Conservation (phyloP, 92 coral and sea anemone genomes). For the Desmophyllum pertusum region DNA sequence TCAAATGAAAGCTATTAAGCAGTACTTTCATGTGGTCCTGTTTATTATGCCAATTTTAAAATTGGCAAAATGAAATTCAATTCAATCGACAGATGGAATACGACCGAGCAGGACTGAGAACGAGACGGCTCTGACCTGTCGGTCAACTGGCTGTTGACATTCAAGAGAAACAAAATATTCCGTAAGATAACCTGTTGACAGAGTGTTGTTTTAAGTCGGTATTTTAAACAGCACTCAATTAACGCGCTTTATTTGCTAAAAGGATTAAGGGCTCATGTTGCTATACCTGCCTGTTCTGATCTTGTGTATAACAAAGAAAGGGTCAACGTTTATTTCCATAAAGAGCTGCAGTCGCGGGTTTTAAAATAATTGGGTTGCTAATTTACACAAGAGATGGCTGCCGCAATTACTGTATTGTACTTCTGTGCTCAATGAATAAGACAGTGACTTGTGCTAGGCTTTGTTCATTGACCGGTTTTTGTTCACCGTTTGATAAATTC, state of each 20-base stretch:
- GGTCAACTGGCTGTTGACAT: not conserved
- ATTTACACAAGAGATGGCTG: not conserved
- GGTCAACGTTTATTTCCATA: not conserved
- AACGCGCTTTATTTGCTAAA: constrained; percentile 15
- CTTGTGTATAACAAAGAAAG: not conserved
- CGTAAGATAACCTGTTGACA: not conserved
- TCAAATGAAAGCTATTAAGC: no score
- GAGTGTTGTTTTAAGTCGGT: not conserved
- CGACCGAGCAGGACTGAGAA: not conserved
- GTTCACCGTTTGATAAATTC: not conserved
- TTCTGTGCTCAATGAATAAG: not conserved
- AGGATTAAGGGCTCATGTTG: not conserved
- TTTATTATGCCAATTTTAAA: no score
- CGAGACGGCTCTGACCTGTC: not conserved
- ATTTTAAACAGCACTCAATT: not conserved
- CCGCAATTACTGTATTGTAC: not conserved
- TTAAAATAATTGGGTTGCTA: constrained; percentile 21
- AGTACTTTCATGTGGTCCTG: no score
- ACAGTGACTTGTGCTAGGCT: not conserved
- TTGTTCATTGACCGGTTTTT: not conserved
- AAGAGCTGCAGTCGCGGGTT: not conserved
- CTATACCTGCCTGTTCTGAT: not conserved
- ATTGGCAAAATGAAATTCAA: no score
- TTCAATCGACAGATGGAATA: not conserved
- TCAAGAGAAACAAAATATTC: not conserved